Base-by-base conservation (phyloP, 2,797 vertebrate species). In the Gadopsis marmoratus region DNA sequence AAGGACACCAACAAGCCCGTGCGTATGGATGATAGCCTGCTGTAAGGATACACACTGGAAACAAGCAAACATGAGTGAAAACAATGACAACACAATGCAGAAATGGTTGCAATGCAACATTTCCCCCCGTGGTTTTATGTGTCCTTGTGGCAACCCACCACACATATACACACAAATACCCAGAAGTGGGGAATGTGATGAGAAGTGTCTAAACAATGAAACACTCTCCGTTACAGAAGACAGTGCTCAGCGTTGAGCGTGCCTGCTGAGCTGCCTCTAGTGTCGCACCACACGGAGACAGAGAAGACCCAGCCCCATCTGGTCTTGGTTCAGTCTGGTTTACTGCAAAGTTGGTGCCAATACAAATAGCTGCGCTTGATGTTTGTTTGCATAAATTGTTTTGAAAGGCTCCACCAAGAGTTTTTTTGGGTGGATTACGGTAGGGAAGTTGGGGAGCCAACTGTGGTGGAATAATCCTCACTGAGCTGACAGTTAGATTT, bases 361-460 rank as follows among this genome's bases (percentile, higher is more conserved):
- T 97, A 97, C 97, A 98, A 98, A 98, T 97, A 97, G 96, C 96
- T 94, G 90, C 73, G 94, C 96, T 97, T 96, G 95, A 96, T 97
- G 96, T 97, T 97, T 97, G 97, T 97, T 97, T 98, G 95, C 96
- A 97, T 98, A 97, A 97, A 97, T 96, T 97, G 96, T 97, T 98
- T 97, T 97, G 97, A 97, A 96, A 97, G 96, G 96, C 96, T 96
- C 97, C 95, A 95, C 95, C 93, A 94, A 89, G 95, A 96, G 94
- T 96, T 96, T 97, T 97, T 96, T 96, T 92, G 93, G 94, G 95
- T 95, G 96, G 96, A 96, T 95, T 96, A 95, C 88, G 92, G 87
- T 91, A 90, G 93, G 91, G 93, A 92, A 93, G 91, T 89, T 88
- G 87, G 93, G 93, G 88, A 87, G 92, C 90, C 60, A 82, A 93